Percentiles rank a stretch among this genome's conserved stretches.
phyloP scores from a whole-genome alignment of 2,888 invertebrate genomes.

The Agonopterix alstromeriana region DNA sequence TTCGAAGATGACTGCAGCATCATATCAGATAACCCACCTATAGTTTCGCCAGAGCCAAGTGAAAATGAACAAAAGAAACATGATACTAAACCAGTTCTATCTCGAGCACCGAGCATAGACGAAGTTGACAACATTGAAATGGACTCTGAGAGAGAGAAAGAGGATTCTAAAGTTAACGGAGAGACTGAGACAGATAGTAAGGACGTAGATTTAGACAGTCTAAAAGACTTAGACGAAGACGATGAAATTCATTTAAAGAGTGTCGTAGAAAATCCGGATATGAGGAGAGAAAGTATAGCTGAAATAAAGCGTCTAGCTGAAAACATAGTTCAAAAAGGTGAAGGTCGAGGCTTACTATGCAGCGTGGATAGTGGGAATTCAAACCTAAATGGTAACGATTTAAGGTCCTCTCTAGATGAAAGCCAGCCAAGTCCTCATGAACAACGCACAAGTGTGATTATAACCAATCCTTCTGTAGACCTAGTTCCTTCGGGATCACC shows the following conservation, averaged over 20 bases:
- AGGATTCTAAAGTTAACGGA: slow-evolving; percentile 59
- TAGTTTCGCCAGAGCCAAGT: slow-evolving; percentile 68
- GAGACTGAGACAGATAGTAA: slow-evolving; percentile 75
- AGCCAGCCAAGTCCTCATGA: slow-evolving; percentile 41
- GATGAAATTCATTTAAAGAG: slow-evolving; percentile 53
- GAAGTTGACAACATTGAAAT: slow-evolving; percentile 65
- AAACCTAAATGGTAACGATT: slow-evolving; percentile 52
- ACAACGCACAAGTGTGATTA: slow-evolving; percentile 80
- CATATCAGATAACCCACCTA: slow-evolving; percentile 72
- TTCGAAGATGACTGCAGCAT: slow-evolving; percentile 77
- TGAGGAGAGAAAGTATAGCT: slow-evolving; percentile 65
- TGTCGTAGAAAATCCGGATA: slow-evolving; percentile 64
- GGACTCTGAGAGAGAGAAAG: slow-evolving; percentile 53
- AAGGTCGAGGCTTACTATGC: slow-evolving; percentile 58
- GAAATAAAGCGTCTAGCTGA: slow-evolving; percentile 68
- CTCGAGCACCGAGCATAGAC: slow-evolving; percentile 69
- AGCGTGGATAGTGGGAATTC: slow-evolving; percentile 64
- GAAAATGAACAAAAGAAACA: slow-evolving; percentile 57
- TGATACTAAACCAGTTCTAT: slow-evolving; percentile 52
- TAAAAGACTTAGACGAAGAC: slow-evolving; percentile 65
- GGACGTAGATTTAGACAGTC: slow-evolving; percentile 64
- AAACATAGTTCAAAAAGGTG: slow-evolving; percentile 69
- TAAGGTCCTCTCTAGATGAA: slow-evolving; percentile 52
- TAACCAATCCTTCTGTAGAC: slow-evolving; percentile 84
- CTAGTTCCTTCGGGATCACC: slow-evolving; percentile 69